phyloP scores from a whole-genome alignment of 2,888 invertebrate genomes.

The Choreutis nemorana region DNA sequence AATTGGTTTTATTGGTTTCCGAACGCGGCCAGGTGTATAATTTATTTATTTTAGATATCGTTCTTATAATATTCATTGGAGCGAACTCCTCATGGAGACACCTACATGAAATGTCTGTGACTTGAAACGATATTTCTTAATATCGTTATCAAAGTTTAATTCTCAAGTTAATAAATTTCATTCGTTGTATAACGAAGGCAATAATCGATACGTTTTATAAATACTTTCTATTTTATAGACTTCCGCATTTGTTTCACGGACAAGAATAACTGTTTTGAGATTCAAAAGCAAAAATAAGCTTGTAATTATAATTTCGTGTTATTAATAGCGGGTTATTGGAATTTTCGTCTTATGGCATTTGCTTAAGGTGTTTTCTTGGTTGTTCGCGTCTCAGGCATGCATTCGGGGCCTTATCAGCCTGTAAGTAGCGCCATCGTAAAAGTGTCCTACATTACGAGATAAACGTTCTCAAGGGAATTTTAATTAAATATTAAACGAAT shows the following conservation, averaged over 20 bases:
- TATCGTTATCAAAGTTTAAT: slow-evolving; percentile 52
- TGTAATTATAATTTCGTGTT: slow-evolving; percentile 61
- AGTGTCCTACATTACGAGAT: slow-evolving; percentile 65
- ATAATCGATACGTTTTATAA: slow-evolving; percentile 35
- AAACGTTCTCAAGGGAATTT: slow-evolving; percentile 62
- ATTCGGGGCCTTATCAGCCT: slow-evolving; percentile 51
- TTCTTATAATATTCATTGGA: slow-evolving; percentile 16
- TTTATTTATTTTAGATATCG: slow-evolving; percentile 37
- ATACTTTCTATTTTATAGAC: slow-evolving; percentile 48
- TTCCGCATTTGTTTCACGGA: slow-evolving; percentile 35
- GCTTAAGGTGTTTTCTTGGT: slow-evolving; percentile 54
- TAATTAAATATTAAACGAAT: slow-evolving; percentile 66
- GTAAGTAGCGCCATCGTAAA: slow-evolving; percentile 63
- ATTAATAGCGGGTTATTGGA: slow-evolving; percentile 45
- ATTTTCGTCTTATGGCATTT: slow-evolving; percentile 48
- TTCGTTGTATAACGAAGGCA: slow-evolving; percentile 17
- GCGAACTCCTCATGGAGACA: slow-evolving; percentile 21
- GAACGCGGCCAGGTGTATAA: slow-evolving; percentile 41
- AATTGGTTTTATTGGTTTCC: slow-evolving; percentile 56
- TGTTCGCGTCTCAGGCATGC: slow-evolving; percentile 33
- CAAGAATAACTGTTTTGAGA: slow-evolving; percentile 53
- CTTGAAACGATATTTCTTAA: slow-evolving; percentile 58
- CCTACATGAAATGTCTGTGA: slow-evolving; percentile 18
- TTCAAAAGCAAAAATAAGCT: slow-evolving; percentile 58
- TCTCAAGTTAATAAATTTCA: slow-evolving; percentile 6